Percentiles rank a stretch among this genome's conserved stretches.
phyloP scores from a whole-genome alignment of 2,113 vertebrate genomes.

The Coturnix japonica region DNA sequence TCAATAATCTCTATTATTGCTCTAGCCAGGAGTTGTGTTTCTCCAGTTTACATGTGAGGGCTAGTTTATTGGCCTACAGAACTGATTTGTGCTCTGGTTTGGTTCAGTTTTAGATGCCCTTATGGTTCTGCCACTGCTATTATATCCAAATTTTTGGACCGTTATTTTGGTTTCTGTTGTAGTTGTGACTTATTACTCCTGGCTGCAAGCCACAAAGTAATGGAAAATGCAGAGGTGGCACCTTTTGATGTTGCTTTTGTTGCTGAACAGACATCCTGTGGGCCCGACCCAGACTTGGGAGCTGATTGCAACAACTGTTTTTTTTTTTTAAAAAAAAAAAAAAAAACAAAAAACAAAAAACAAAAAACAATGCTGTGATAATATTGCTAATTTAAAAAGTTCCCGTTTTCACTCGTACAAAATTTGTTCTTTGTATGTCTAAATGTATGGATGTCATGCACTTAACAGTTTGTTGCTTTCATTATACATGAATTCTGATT shows the following conservation, averaged over 20 bases:
- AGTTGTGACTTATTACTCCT: background rate
- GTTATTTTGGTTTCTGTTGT: slow-evolving; percentile 1
- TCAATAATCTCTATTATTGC: background rate
- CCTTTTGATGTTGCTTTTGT: background rate
- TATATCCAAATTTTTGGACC: background rate
- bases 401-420: background rate
- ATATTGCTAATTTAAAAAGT: background rate
- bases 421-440: background rate
- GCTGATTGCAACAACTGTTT: background rate
- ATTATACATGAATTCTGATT: background rate
- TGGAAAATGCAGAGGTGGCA: slow-evolving; percentile 27
- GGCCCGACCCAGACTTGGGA: background rate
- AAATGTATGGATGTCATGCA: background rate
- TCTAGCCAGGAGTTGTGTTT: slow-evolving; percentile 6
- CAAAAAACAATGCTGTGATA: background rate
- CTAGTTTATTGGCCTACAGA: background rate
- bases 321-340: too few relatives aligned
- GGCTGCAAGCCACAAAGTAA: background rate
- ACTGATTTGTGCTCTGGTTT: background rate
- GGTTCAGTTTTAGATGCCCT: slow-evolving; percentile 1
- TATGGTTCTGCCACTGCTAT: background rate
- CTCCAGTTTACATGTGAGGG: background rate
- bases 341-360: too few relatives aligned
- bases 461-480: background rate
- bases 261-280: background rate